Evolutionary conservation across 2,888 invertebrate genomes (phyloP), one percentile per base, ranked within the genome.

Genomic region (Sminthurinus aureus): DNA sequence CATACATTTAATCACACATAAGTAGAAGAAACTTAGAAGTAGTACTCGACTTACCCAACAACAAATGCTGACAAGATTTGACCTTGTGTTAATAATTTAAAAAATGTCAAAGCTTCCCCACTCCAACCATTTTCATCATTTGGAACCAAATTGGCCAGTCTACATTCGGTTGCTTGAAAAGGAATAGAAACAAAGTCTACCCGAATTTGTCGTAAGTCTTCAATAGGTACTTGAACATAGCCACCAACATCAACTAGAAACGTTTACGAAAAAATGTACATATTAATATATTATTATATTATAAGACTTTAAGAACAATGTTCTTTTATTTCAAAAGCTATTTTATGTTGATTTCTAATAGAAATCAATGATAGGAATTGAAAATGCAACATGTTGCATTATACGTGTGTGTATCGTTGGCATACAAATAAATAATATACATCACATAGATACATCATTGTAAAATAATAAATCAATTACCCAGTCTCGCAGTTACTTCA

Each of bases 231-330:
- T 84, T 93, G 93, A 89, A 94, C 93, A 91, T 95, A 99, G 79
- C 99, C 99, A 78, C 99, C 99, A 89, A 96, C 97, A 92, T 99
- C 99, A 79, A 99, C 94, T n/a, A n/a, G n/a, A n/a, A n/a, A n/a
- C n/a, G n/a, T n/a, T n/a, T n/a, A n/a, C n/a, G n/a, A n/a, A n/a
- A n/a, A n/a, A n/a, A n/a, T n/a, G n/a, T n/a, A n/a, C n/a, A n/a
- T n/a, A n/a, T n/a, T n/a, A n/a, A n/a, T n/a, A n/a, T n/a, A n/a
- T n/a, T n/a, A n/a, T n/a, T n/a, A n/a, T n/a, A n/a, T n/a, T n/a
- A n/a, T n/a, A n/a, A n/a, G n/a, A n/a, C n/a, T n/a, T n/a, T n/a
- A n/a, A n/a, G n/a, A n/a, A n/a, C n/a, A n/a, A n/a, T n/a, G n/a
- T n/a, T n/a, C n/a, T n/a, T n/a, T n/a, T n/a, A n/a, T n/a, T n/a